Base-by-base conservation (phyloP, 2,797 vertebrate genomes). In the Etheostoma nigrum region DNA sequence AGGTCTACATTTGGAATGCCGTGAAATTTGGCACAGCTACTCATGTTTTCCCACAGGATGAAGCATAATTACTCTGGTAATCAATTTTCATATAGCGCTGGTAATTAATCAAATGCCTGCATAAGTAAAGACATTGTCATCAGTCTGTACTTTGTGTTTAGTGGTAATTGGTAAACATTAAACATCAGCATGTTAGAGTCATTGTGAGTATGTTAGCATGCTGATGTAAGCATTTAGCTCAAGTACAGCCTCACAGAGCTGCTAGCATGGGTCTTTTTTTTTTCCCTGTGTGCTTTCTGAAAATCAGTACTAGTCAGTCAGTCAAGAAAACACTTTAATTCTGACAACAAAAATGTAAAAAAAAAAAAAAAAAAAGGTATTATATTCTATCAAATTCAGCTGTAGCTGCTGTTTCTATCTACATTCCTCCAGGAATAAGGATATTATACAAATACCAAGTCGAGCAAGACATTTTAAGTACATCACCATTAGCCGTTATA, bases 311-410 rank as follows among this genome's bases (percentile, higher is more conserved):
- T 54, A 30, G 36, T 75, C 53, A 62, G 30, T 13, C 15, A 60
- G 47, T 67, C 58, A 61, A 72, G 67, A 62, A 62, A 68, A 78
- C 42, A 71, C 16, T 36, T 52, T 65, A 54, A 74, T 74, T 36
- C 33, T 55, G 25, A 60, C 30, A 72, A 57, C 33, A 74, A 33
- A 57, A 65, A 42, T 23, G 16, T 19, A 16, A 61, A 30, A 23
- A 36, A 36, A 0, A 15, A 60, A 30, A 14, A 11, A 12, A 33
- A 63, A 44, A 59, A 69, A 55, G 36, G 51, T 47, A 2, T 23
- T 65, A 40, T 23, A 11, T 40, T 40, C 10, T 25, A 6, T 36
- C 4, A 67, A 58, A 73, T 58, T 40, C 27, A 76, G 23, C 44
- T 51, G 12, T 23, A 72, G 30, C 71, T 61, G 19, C 58, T 0